Base-by-base conservation (phyloP, 1,140 invertebrate species). In the Sweltsa coloradensis region DNA sequence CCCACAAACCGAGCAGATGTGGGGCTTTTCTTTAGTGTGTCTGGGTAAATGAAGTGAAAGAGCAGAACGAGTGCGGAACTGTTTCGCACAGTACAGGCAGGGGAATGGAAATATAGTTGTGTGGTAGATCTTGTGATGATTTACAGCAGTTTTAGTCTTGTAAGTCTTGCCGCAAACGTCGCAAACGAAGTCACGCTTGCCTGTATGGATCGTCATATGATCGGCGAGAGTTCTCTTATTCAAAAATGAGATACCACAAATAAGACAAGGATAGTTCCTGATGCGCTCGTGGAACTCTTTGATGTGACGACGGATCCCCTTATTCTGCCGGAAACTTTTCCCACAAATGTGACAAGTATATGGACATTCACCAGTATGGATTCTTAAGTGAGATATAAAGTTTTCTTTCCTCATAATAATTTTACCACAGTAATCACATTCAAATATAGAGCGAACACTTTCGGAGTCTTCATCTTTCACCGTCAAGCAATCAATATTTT, bases 111-210 rank as follows among this genome's bases (percentile, higher is more conserved):
- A 43, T 26, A 43, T 4, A 11, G 24, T 26, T 27, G 41, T 26
- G 18, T 43, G 41, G 19, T 21, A 21, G 19, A 26, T 25, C 21
- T 26, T 36, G 41, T 43, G 41, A n/a, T 26, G 19, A 18, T 43
- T 26, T n/a, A 43, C 19, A 6, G 41, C 24, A 3, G 41, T 26
- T 19, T 31, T 22, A 14, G 41, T 43, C 24, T 43, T 31, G 41
- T 22, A 43, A 25, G 27, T 23, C 24, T 31, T 43, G 5, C 24
- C 58, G 56, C 76, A 79, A 9, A 71, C 56, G 19, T 75, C 66
- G 60, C 76, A 79, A 24, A 67, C 65, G 54, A 76, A 78, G 0
- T 75, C 76, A 26, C 71, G 67, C 53, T 78, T 76, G 0, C 76
- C 71, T 0, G 76, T 78, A 54, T 79, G 76, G 29, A 31, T 43